Evolutionary conservation across 2,797 vertebrate genomes (phyloP).

Genomic region (Melanotaenia pygmaea): DNA sequence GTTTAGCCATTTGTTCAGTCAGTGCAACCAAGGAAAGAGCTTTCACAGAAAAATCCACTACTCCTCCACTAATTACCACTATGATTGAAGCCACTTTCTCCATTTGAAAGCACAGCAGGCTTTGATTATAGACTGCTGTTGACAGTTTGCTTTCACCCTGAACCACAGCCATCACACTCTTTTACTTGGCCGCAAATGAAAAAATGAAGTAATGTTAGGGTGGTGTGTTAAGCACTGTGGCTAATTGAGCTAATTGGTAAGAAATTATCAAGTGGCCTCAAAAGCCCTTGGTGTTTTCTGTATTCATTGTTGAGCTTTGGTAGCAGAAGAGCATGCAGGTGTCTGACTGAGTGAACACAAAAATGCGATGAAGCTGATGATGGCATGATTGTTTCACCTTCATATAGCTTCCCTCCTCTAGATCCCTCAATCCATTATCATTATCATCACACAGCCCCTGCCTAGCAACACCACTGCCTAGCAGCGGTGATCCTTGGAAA

Average conservation of each 20-base stretch:
- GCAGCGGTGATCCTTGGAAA: conserved; percentile 69
- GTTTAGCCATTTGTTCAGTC: not conserved
- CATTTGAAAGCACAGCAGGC: conserved; percentile 18
- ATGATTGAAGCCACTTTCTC: conserved; percentile 10
- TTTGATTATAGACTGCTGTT: conserved; percentile 16
- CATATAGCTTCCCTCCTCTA: conserved; percentile 13
- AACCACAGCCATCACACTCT: conserved; percentile 4
- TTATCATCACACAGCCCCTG: conserved; percentile 51
- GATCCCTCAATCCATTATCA: conserved; percentile 36
- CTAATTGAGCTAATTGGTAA: conserved; percentile 3
- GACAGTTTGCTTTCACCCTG: not conserved
- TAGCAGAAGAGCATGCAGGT: not conserved
- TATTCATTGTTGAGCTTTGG: not conserved
- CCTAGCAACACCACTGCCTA: conserved; percentile 74
- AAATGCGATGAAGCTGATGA: conserved; percentile 23
- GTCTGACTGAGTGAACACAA: conserved; percentile 7
- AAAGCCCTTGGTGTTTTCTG: not conserved
- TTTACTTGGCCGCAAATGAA: not conserved
- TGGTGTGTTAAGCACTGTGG: not conserved
- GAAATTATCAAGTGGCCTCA: not conserved
- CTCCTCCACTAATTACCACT: conserved; percentile 16
- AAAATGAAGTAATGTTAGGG: not conserved
- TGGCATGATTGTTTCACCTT: conserved; percentile 30
- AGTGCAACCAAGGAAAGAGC: not conserved
- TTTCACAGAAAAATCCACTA: conserved; percentile 1